Percentiles rank a stretch among this genome's conserved stretches.
These are phyloP conservation scores for Dusona sp. DNA, from an alignment of 2,888 invertebrate species.

Conservation along the genomic window DNA sequence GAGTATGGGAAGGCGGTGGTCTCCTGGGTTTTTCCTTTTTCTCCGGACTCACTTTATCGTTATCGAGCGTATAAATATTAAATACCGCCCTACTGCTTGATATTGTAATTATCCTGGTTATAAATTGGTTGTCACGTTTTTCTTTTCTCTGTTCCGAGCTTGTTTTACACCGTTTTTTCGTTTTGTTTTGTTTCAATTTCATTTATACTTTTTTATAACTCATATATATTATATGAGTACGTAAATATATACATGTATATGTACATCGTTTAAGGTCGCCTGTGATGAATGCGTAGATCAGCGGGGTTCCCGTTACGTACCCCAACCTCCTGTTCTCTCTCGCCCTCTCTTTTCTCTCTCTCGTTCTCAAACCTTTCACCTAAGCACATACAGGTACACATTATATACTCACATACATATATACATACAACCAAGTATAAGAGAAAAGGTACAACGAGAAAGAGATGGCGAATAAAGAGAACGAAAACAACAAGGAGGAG, in stretches of 20 bases:
- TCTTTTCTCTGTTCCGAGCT: constrained; percentile 35
- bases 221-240: neutral
- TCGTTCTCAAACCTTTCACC: constrained; percentile 61
- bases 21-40: constrained; percentile 25
- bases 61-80: constrained; percentile 76
- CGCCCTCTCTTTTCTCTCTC: constrained; percentile 65
- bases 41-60: constrained; percentile 74
- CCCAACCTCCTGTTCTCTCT: constrained; percentile 67
- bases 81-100: constrained; percentile 75
- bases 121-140: constrained; percentile 83
- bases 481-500: constrained; percentile 55
- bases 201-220: constrained; percentile 28
- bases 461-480: constrained; percentile 35
- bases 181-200: constrained; percentile 4
- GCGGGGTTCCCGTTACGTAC: constrained; percentile 80
- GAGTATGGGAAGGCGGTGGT: constrained; percentile 43
- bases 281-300: constrained; percentile 82
- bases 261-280: constrained; percentile 79
- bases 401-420: constrained; percentile 1
- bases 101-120: constrained; percentile 83
- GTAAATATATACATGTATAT: constrained; percentile 1
- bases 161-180: constrained; percentile 17
- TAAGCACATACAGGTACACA: constrained; percentile 28
- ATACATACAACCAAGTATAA: neutral
- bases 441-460: constrained; percentile 45